Conservation (phyloP, 2,113 vertebrate species). For the Forbesichthys agassizii region DNA sequence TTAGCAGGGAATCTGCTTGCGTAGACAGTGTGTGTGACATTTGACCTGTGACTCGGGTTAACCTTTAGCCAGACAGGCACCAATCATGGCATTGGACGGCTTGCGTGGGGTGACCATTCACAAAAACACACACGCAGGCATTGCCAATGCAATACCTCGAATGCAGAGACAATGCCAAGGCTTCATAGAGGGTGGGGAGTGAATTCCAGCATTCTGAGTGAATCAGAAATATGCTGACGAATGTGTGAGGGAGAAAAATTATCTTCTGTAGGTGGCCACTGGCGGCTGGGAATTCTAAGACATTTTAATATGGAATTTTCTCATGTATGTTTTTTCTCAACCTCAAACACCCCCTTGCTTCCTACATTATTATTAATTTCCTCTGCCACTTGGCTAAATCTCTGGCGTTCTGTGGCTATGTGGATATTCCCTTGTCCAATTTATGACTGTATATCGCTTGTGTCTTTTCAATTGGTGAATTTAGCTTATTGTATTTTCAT, state of each 20-base stretch:
- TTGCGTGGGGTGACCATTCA: conserved; percentile 49
- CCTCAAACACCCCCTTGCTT: conserved; percentile 7
- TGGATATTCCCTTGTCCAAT: too few species aligned
- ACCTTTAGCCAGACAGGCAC: conserved; percentile 38
- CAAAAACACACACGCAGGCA: conserved; percentile 43
- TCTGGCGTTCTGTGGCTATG: too few species aligned
- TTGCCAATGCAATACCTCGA: conserved; percentile 21
- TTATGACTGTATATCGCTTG: too few species aligned
- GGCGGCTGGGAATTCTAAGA: conserved; percentile 16
- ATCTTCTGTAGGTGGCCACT: conserved; percentile 36
- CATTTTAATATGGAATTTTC: conserved; percentile 5
- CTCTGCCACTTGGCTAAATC: background rate
- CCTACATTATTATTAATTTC: background rate
- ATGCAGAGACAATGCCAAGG: conserved; percentile 6
- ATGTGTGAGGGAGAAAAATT: conserved; percentile 24
- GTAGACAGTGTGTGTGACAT: conserved; percentile 37
- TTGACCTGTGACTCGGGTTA: conserved; percentile 49
- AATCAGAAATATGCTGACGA: conserved; percentile 53
- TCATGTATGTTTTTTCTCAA: background rate
- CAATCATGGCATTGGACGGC: conserved; percentile 26
- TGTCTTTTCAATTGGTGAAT: too few species aligned
- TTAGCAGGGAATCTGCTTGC: conserved; percentile 32
- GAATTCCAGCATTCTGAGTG: conserved; percentile 1
- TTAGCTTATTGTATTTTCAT: too few species aligned
- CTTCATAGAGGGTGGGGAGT: conserved; percentile 33